Evolutionary conservation across 2,113 vertebrate species (phyloP).

Genomic region (Corapipo altera): DNA sequence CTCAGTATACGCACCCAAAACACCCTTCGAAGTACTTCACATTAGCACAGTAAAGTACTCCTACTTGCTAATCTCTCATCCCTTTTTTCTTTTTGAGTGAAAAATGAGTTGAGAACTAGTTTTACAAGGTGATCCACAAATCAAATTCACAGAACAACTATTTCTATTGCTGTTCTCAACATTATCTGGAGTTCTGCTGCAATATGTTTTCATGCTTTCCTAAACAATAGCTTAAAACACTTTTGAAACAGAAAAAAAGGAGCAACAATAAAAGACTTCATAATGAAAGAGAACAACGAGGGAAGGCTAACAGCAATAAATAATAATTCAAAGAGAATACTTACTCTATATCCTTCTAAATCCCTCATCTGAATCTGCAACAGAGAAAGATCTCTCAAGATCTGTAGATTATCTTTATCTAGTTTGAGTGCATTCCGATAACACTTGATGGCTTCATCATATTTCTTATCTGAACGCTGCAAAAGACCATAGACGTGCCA

Average conservation of each 20-base stretch:
- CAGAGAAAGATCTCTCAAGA: constrained; percentile 78
- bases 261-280: neutral
- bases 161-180: neutral
- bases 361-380: constrained; percentile 83
- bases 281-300: neutral
- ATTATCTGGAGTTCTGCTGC: neutral
- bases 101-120: neutral
- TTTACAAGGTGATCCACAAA: neutral
- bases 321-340: constrained; percentile 33
- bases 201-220: neutral
- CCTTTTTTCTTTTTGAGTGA: neutral
- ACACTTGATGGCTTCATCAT: constrained; percentile 82
- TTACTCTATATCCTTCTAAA: constrained; percentile 81
- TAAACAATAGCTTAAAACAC: neutral
- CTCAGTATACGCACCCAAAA: neutral
- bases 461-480: constrained; percentile 82
- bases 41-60: neutral
- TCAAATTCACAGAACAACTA: neutral
- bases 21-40: neutral
- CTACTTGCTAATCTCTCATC: neutral
- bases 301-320: neutral
- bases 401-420: constrained; percentile 82
- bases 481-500: constrained; percentile 82
- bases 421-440: constrained; percentile 82
- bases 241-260: neutral